Base-by-base conservation (phyloP, 2,113 vertebrate genomes). In the Pipra filicauda region DNA sequence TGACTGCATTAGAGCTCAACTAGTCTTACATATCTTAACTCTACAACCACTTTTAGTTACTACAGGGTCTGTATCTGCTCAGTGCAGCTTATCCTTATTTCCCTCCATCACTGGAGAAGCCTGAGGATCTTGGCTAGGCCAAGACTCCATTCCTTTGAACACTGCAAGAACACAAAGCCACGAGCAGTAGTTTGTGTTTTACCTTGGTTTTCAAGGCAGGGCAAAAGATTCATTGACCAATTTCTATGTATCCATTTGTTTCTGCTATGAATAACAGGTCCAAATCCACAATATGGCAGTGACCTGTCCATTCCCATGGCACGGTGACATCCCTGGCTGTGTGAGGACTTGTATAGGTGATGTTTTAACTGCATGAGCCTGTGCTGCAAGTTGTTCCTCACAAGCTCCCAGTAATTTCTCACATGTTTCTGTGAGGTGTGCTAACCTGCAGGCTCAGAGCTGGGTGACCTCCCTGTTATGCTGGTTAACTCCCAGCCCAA, bases 21-120 rank as follows among this genome's bases (percentile, higher is more conserved):
- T 33, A 5, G 39, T 12, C 1, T 0, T 22, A 33, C 4, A 3
- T 4, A 5, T 11, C 57, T 48, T 33, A 26, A 30, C 26, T n/a
- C 21, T 6, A 2, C n/a, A 28, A 19, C 17, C 37, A 4, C 14
- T 30, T 61, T 33, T 31, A 8, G 23, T 20, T 30, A 3, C 35
- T 28, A 8, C 13, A 1, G 3, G 12, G 17, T 14, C 30, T 74
- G 0, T 15, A 11, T 9, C 35, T 39, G 58, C 52, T 52, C 52
- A 20, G 3, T n/a, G 52, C 51, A 24, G 2, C 44, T 58, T 19
- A 27, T 39, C 30, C 1, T 15, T 23, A 3, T 44, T 70, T 61
- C 74, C 74, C 30, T 17, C 41, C 31, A 41, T 7, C 33, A 9
- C 33, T 16, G 33, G 30, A 51, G 62, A 57, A 67, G 39, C n/a